These are phyloP conservation scores for Fringilla coelebs DNA, from an alignment of 2,797 vertebrate genomes.

Conservation along the genomic window DNA sequence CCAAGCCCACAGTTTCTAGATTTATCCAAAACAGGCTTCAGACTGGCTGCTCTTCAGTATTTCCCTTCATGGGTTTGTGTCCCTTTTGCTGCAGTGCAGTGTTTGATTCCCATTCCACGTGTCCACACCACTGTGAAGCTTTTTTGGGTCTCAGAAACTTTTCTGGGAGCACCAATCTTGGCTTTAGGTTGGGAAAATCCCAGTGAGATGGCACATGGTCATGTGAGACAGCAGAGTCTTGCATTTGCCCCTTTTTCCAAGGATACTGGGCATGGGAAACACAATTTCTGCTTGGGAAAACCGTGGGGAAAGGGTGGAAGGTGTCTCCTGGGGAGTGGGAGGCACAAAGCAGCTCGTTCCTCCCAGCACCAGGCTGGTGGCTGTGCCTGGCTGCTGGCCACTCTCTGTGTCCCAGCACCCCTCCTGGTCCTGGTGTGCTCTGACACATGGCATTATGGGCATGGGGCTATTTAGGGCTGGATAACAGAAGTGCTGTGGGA, in stretches of 20 bases:
- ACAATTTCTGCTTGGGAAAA: not conserved
- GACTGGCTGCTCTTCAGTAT: not conserved
- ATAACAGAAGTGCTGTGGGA: not conserved
- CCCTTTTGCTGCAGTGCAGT: not conserved
- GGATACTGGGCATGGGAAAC: not conserved
- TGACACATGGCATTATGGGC: fast-evolving
- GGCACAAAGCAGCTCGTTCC: not conserved
- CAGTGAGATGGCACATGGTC: not conserved
- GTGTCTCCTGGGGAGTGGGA: not conserved
- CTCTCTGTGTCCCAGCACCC: fast-evolving
- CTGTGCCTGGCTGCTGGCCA: not conserved
- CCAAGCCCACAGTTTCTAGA: not conserved
- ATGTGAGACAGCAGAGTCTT: not conserved
- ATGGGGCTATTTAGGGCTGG: not conserved
- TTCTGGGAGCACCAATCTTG: not conserved
- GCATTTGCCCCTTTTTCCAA: not conserved
- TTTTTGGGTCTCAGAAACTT: not conserved
- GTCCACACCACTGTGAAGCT: not conserved
- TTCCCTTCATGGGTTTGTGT: not conserved
- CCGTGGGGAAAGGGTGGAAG: not conserved
- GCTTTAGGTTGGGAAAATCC: not conserved
- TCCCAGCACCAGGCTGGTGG: fast-evolving
- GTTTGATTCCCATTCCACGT: not conserved
- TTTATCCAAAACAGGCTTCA: not conserved
- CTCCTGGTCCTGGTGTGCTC: not conserved